Base-by-base conservation (phyloP, 2,888 invertebrate species). In the Epinotia brunnichana region DNA sequence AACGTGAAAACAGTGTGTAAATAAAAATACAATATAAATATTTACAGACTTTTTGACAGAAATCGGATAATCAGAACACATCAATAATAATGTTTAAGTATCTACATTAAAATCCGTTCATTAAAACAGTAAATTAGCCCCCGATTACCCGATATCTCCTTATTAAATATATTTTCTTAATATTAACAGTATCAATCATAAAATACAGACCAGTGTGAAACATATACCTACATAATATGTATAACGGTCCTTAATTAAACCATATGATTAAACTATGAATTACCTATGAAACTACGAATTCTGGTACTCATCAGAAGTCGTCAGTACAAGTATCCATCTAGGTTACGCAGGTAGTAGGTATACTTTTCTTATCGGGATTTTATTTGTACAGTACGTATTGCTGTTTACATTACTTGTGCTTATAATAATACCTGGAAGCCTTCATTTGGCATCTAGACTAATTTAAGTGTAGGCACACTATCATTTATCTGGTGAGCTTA, bases 381-480 rank as follows among this genome's bases (percentile, higher is more conserved):
- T 24, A 56, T 53, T 44, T 54, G 21, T 51, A 29, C 9, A 62
- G 21, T 24, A 24, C 21, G 17, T 70, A 63, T 21, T 3, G 7
- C 39, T 66, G 13, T 59, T 44, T 15, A 62, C 2, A 19, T 48
- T 44, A 48, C 35, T 41, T 54, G 63, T 54, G 56, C 57, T 29
- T 62, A 70, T 4, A 60, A 48, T 19, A 19, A 56, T 15, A 19
- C 5, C 3, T 71, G 71, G 71, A 71, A 71, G 66, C 66, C 60
- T 71, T 24, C 19, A 61, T 71, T 71, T 71, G 71, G 71, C 71
- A 71, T 61, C 53, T 71, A 61, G 48, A 35, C 0, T 17, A 10
- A 39, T 15, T 21, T 21, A 24, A 61, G 21, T 44, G 0, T 48
- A n/a, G n/a, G n/a, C n/a, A 48, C 21, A 19, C 53, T 21, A 21